phyloP scores from a whole-genome alignment of 2,797 vertebrate genomes.

The Anguilla pacifica region DNA sequence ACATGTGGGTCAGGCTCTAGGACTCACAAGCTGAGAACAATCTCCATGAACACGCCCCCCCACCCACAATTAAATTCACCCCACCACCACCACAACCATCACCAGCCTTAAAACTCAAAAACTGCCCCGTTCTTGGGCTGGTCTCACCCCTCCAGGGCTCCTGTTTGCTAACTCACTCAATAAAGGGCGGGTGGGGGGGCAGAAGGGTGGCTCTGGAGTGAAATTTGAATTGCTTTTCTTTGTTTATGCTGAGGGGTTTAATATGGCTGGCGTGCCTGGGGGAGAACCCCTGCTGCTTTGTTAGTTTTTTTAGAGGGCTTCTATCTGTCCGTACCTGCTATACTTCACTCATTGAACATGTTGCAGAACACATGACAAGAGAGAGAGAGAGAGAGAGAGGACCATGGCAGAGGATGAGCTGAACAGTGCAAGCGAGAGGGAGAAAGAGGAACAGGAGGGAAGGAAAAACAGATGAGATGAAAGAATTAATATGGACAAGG shows the following conservation, averaged over 20 bases:
- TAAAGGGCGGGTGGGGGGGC: constrained; percentile 36
- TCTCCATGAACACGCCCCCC: constrained; percentile 20
- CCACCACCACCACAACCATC: neutral
- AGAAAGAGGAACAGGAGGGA: neutral
- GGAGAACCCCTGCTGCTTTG: constrained; percentile 67
- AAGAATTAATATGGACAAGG: neutral
- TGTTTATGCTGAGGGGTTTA: constrained; percentile 51
- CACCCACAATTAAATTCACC: neutral
- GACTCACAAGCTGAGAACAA: constrained; percentile 53
- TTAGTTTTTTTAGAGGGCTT: constrained; percentile 71
- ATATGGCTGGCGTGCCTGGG: constrained; percentile 63
- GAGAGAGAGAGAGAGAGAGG: neutral
- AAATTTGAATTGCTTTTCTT: constrained; percentile 70
- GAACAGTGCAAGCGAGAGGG: constrained; percentile 4
- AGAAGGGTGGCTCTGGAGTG: constrained; percentile 58
- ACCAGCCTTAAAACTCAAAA: neutral
- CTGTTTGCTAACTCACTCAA: constrained; percentile 37
- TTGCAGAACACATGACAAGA: constrained; percentile 31
- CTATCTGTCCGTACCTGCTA: constrained; percentile 52
- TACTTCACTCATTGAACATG: constrained; percentile 28
- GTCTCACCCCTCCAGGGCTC: constrained; percentile 39
- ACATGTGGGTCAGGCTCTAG: constrained; percentile 65
- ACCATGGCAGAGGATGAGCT: neutral
- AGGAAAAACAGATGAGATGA: constrained; percentile 24
- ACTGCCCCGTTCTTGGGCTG: constrained; percentile 33